These are phyloP conservation scores for Melanchra persicariae DNA, from an alignment of 2,888 invertebrate genomes.

Conservation along the genomic window DNA sequence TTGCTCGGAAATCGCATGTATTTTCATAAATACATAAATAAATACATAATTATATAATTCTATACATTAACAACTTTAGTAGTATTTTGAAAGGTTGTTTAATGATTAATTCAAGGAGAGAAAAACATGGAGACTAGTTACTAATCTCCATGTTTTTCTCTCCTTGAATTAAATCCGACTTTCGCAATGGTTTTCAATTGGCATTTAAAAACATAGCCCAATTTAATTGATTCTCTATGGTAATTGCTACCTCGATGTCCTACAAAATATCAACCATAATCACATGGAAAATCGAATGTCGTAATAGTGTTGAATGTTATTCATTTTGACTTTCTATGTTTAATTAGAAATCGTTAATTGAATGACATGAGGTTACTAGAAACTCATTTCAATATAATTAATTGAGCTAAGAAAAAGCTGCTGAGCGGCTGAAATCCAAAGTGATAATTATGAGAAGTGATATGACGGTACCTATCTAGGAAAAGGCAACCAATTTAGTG, in stretches of 20 bases:
- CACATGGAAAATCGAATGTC: constrained; percentile 33
- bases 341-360: constrained; percentile 10
- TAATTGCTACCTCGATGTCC: constrained; percentile 36
- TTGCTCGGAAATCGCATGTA: constrained; percentile 21
- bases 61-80: neutral
- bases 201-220: constrained; percentile 1
- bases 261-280: constrained; percentile 13
- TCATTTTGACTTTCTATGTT: constrained; percentile 18
- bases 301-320: constrained; percentile 21
- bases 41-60: neutral
- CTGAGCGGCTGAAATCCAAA: neutral
- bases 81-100: neutral
- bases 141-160: neutral
- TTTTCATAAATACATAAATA: constrained; percentile 23
- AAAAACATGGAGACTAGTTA: no score
- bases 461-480: neutral
- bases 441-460: neutral
- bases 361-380: neutral
- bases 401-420: neutral
- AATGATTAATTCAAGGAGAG: no score
- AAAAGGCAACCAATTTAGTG: no score
- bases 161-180: constrained; percentile 7
- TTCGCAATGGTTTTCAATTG: constrained; percentile 11
- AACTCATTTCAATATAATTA: neutral
- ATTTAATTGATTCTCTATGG: constrained; percentile 21